These are phyloP conservation scores for Protonemura montana DNA, from an alignment of 2,888 invertebrate genomes.

Conservation along the genomic window DNA sequence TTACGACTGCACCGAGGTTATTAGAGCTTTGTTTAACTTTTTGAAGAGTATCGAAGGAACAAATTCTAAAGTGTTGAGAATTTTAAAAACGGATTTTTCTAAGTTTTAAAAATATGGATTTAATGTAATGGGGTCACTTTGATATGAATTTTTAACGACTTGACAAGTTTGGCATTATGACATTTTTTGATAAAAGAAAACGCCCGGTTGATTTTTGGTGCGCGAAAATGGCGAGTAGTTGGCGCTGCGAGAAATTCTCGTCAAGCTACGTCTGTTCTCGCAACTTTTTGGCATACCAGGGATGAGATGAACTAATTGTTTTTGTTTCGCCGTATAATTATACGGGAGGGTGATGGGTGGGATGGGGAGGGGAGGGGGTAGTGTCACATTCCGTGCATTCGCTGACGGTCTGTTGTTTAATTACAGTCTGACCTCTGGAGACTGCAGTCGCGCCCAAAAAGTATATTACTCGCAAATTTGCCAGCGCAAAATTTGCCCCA, in stretches of 20 bases:
- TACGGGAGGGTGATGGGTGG: background rate
- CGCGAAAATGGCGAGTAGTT: background rate
- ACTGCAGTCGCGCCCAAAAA: background rate
- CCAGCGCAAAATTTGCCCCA: background rate
- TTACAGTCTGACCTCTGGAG: background rate
- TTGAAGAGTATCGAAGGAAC: background rate
- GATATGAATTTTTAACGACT: background rate
- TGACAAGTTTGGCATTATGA: background rate
- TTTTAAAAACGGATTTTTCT: background rate
- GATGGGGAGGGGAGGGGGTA: background rate
- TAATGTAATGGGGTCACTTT: background rate
- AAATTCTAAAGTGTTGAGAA: background rate
- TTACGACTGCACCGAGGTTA: background rate
- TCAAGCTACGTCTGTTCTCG: background rate
- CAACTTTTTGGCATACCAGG: background rate
- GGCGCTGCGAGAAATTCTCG: background rate
- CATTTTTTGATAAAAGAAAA: background rate
- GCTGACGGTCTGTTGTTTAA: background rate
- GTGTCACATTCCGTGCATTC: background rate
- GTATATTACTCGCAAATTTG: background rate
- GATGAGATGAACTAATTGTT: conserved; percentile 10
- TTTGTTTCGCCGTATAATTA: conserved; percentile 14
- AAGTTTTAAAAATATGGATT: background rate
- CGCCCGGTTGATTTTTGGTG: background rate
- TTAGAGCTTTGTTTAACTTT: background rate